A percentile compares a stretch with the other conserved stretches of the same genome.
Evolutionary conservation across 2,113 vertebrate genomes (phyloP).

Genomic region (Platysteira castanea): DNA sequence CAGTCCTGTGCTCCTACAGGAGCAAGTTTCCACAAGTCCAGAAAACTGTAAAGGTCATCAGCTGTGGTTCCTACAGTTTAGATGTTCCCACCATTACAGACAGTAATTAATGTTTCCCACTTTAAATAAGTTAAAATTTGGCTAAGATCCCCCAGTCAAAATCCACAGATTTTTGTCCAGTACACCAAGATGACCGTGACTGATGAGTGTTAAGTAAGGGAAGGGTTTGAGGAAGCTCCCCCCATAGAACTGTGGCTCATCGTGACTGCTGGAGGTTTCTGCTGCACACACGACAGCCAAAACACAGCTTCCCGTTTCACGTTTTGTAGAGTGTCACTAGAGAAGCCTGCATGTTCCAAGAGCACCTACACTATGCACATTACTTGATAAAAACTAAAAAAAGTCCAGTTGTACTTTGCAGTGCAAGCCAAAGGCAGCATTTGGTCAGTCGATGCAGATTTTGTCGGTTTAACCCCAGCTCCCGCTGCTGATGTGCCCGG

Average conservation of each 20-base stretch:
- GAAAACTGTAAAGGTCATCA: neutral
- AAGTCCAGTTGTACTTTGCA: rapidly evolving
- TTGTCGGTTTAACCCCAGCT: rapidly evolving
- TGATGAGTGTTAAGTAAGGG: no score
- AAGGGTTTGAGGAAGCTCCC: neutral
- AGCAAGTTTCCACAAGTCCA: neutral
- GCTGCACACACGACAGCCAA: neutral
- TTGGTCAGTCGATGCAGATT: neutral
- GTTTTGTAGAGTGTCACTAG: rapidly evolving
- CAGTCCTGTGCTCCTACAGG: neutral
- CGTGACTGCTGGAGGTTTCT: neutral
- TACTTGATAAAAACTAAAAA: rapidly evolving
- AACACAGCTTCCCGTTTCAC: neutral
- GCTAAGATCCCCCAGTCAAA: neutral
- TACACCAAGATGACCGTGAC: rapidly evolving
- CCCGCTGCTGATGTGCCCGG: rapidly evolving
- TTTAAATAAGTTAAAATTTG: neutral
- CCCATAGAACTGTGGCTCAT: rapidly evolving
- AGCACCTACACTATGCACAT: rapidly evolving
- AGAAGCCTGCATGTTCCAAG: rapidly evolving
- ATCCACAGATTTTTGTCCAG: neutral
- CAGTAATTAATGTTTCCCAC: neutral
- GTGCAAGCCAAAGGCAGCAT: neutral
- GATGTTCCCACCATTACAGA: neutral
- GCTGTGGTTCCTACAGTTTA: neutral